Conservation (phyloP, 2,797 vertebrate species). For the Paedocypris micromegethes region DNA sequence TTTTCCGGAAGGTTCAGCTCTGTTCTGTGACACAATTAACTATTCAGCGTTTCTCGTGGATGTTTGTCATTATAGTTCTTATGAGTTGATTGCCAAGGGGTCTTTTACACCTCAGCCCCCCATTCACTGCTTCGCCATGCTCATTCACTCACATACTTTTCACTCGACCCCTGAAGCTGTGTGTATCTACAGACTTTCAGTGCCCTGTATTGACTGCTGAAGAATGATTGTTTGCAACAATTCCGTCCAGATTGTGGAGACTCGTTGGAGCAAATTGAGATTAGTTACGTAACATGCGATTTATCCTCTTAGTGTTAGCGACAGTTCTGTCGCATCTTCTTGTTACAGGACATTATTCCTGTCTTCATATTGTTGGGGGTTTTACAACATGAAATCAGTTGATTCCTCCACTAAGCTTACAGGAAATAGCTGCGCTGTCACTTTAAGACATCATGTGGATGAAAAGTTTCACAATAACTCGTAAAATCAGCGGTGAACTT, state of each 20-base stretch:
- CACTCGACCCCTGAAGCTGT: background rate
- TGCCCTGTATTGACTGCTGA: background rate
- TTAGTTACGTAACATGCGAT: constrained; percentile 58
- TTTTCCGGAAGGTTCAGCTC: no score
- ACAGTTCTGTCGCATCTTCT: constrained; percentile 12
- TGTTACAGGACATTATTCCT: background rate
- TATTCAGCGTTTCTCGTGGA: background rate
- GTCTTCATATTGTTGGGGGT: background rate
- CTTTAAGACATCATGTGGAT: constrained; percentile 29
- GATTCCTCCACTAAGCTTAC: background rate
- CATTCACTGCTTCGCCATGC: constrained; percentile 17
- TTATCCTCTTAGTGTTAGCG: constrained; percentile 44
- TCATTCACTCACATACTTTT: constrained; percentile 1
- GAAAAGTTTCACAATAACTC: constrained; percentile 17
- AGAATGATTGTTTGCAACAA: background rate
- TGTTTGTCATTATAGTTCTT: background rate
- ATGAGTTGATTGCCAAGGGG: constrained; percentile 23
- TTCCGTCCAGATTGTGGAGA: background rate
- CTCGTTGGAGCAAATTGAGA: constrained; percentile 45
- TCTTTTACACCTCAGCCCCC: constrained; percentile 23
- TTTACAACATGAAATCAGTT: background rate
- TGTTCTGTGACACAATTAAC: no score
- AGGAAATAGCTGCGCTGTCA: constrained; percentile 1
- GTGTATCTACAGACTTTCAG: constrained; percentile 2
- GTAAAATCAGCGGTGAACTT: background rate